Base-by-base conservation (phyloP, 2,797 vertebrate species). In the Macrochelys suwanniensis region DNA sequence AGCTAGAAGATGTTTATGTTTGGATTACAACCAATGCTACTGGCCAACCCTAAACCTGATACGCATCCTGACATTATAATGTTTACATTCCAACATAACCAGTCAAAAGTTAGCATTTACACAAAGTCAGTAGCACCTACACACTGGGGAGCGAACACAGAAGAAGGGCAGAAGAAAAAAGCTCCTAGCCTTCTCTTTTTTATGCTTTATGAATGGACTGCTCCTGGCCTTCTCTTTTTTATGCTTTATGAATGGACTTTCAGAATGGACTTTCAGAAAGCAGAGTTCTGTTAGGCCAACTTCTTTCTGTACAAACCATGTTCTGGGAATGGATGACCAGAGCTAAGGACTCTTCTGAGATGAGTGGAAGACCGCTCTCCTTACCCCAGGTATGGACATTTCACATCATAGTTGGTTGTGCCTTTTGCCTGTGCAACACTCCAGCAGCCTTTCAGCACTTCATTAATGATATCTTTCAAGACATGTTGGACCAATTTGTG, bases 51-150 rank as follows among this genome's bases (percentile, higher is more conserved):
- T 92, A 81, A 76, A 84, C 88, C 82, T 84, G 94, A 95, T 88
- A 82, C 86, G 10, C 93, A 71, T 89, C 93, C 86, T 95, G 51
- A 89, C 56, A 83, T 94, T 6, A 2, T 89, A 89, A 85, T 45
- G 68, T 92, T 89, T 95, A 94, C 96, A 97, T 96, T 42, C 95
- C 96, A 96, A 93, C 92, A 88, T 8, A 65, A 31, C 80, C 85
- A n/a, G 54, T 74, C n/a, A 65, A 2, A 42, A 53, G 11, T 0
- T 2, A 68, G 17, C 21, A 86, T 91, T 78, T 91, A 80, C 90
- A 71, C 80, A 96, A 89, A 21, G 82, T 74, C 74, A 0, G 50
- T 7, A 8, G 59, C 59, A 31, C 59, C 28, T 82, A 47, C 54
- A 74, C 57, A 82, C 71, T 25, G 80, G n/a, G 65, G 21, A 2